These are phyloP conservation scores for Tetrao urogallus DNA, from an alignment of 2,113 vertebrate genomes.

Conservation along the genomic window DNA sequence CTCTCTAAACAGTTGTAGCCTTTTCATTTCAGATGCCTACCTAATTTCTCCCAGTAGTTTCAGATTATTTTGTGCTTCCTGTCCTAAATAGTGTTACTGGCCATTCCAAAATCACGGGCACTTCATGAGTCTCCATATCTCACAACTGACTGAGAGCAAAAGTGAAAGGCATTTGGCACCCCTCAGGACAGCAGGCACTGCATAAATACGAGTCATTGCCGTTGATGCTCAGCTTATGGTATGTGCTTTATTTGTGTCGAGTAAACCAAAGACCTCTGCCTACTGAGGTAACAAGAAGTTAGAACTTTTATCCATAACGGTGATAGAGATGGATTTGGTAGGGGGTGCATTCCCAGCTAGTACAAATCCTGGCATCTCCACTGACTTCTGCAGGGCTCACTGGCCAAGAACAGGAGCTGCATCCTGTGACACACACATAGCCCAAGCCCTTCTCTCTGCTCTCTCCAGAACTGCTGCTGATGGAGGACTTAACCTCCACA, in stretches of 20 bases:
- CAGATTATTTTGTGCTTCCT: background rate
- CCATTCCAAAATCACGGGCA: background rate
- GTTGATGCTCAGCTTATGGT: background rate
- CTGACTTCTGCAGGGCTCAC: background rate
- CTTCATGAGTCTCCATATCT: fast-evolving
- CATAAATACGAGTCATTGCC: background rate
- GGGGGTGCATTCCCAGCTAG: background rate
- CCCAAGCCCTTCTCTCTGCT: background rate
- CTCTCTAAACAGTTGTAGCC: background rate
- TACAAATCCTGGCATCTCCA: background rate
- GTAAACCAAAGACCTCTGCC: background rate
- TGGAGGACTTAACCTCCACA: background rate
- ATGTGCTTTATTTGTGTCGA: background rate
- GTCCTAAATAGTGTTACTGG: background rate
- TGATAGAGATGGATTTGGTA: background rate
- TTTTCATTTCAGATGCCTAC: background rate
- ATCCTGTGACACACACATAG: background rate
- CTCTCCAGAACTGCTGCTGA: background rate
- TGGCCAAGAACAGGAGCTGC: background rate
- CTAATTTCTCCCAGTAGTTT: background rate
- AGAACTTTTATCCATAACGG: background rate
- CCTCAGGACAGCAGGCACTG: background rate
- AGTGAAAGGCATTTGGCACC: background rate
- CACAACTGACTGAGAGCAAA: background rate
- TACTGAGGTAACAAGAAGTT: background rate